These are phyloP conservation scores for Drosophila carrolli DNA, from an alignment of 1,140 invertebrate species.

Conservation along the genomic window DNA sequence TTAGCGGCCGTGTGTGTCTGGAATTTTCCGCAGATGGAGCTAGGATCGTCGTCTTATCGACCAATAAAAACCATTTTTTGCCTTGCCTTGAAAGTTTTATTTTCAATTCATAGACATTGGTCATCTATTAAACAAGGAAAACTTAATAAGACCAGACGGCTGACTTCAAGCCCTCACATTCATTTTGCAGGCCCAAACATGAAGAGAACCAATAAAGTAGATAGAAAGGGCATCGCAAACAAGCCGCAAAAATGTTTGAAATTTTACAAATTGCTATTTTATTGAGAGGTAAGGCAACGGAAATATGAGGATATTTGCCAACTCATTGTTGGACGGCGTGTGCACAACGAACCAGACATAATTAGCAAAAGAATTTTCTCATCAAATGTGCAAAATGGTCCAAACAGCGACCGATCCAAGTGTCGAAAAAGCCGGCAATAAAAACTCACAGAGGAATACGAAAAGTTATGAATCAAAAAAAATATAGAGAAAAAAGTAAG, in stretches of 20 bases:
- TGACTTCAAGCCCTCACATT: slow-evolving; percentile 33
- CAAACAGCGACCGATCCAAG: slow-evolving; percentile 32
- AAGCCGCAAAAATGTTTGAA: slow-evolving; percentile 68
- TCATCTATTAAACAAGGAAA: slow-evolving; percentile 17
- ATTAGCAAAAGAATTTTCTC: slow-evolving; percentile 77
- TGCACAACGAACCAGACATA: slow-evolving; percentile 71
- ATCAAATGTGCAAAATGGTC: slow-evolving; percentile 73
- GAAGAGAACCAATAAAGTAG: not conserved
- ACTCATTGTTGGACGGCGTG: slow-evolving; percentile 25
- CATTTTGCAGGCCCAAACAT: slow-evolving; percentile 3
- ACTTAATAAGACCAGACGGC: slow-evolving; percentile 50
- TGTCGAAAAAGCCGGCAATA: slow-evolving; percentile 50
- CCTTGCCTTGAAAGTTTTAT: not conserved
- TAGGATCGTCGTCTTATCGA: slow-evolving; percentile 7
- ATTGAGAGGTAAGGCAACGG: slow-evolving; percentile 49
- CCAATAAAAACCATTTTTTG: not conserved
- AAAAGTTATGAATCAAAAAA: slow-evolving; percentile 63
- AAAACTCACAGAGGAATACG: slow-evolving; percentile 59
- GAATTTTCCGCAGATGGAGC: not conserved
- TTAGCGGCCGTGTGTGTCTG: not conserved
- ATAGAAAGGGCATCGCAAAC: slow-evolving; percentile 34
- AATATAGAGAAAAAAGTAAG: slow-evolving; percentile 7
- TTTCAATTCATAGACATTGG: not conserved
- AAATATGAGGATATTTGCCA: slow-evolving; percentile 58
- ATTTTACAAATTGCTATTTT: slow-evolving; percentile 74